Base-by-base conservation (phyloP, 1,140 invertebrate species). In the Campodea augens region DNA sequence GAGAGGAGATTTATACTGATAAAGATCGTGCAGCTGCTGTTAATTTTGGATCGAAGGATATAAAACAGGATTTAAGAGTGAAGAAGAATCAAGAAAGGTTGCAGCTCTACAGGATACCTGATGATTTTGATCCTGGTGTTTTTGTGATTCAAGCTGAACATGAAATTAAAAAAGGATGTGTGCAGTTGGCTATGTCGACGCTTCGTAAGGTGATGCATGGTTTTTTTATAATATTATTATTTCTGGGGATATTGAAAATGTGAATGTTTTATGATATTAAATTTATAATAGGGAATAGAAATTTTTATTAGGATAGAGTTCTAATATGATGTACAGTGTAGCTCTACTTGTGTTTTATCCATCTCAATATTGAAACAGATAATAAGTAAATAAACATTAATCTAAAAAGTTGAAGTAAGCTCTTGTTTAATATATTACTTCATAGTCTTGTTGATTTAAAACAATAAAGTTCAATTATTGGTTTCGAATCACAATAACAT, bases 11-110 rank as follows among this genome's bases (percentile, higher is more conserved):
- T 12, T 90, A 88, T 56, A 88, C 83, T 7, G 86, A 90, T 58
- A 90, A 89, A 55, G 86, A 89, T 58, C 62, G 86, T 7, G 86
- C 86, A 0, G 85, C 86, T 0, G 84, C 85, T 1, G 84, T 88
- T 4, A 82, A 83, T 51, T 72, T 87, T 68, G 82, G 81, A 0
- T 76, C 67, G 47, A 65, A 74, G 38, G 84, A 90, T 56, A 89
- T 89, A 25, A 89, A 89, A 54, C 76, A 79, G 47, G 83, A 79
- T 20, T 61, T 88, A 41, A 81, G 75, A 55, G 70, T 81, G 46
- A 88, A 88, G 54, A 70, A 78, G 44, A 73, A 77, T 43, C 74
- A 81, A 47, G 83, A 88, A 55, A 68, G 81, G 18, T 81, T 74
- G 47, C 73, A 69, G 46, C 72, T 72, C 0, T 55, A 85, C 25